phyloP scores from a whole-genome alignment of 2,888 invertebrate genomes.

The Pycnomerus fuliginosus region DNA sequence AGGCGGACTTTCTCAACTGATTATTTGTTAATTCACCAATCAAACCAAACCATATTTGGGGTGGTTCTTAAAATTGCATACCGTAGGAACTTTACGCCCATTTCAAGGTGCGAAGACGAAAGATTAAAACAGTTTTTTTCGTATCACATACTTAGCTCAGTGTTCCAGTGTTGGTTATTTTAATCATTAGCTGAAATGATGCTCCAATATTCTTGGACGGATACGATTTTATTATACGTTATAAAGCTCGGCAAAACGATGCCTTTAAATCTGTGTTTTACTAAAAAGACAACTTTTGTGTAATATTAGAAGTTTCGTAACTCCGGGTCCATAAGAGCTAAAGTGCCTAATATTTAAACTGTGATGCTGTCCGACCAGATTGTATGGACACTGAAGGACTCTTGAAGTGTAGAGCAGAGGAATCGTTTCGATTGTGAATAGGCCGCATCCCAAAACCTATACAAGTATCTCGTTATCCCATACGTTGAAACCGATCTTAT shows the following conservation, averaged over 20 bases:
- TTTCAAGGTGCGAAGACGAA: too few species aligned
- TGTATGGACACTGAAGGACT: constrained; percentile 40
- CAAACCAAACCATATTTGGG: too few species aligned
- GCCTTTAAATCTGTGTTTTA: too few species aligned
- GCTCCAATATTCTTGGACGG: too few species aligned
- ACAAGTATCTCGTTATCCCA: constrained; percentile 49
- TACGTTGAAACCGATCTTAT: constrained; percentile 30
- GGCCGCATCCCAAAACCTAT: constrained; percentile 43
- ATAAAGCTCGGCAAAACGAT: too few species aligned
- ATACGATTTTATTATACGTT: too few species aligned
- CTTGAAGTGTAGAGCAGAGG: constrained; percentile 38
- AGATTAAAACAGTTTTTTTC: too few species aligned
- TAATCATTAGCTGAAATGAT: too few species aligned
- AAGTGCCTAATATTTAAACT: constrained; percentile 7
- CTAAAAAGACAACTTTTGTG: constrained; percentile 16
- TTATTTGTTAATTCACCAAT: constrained; percentile 21
- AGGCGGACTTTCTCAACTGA: constrained; percentile 22
- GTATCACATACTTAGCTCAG: too few species aligned
- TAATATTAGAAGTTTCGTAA: not conserved
- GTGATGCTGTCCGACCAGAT: constrained; percentile 24
- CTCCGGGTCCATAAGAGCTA: constrained; percentile 6
- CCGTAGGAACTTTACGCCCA: too few species aligned
- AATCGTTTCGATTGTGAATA: constrained; percentile 36
- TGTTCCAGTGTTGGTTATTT: too few species aligned
- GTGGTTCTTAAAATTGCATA: too few species aligned